phyloP scores from a whole-genome alignment of 2,888 invertebrate genomes.

The Netelia inedita region DNA sequence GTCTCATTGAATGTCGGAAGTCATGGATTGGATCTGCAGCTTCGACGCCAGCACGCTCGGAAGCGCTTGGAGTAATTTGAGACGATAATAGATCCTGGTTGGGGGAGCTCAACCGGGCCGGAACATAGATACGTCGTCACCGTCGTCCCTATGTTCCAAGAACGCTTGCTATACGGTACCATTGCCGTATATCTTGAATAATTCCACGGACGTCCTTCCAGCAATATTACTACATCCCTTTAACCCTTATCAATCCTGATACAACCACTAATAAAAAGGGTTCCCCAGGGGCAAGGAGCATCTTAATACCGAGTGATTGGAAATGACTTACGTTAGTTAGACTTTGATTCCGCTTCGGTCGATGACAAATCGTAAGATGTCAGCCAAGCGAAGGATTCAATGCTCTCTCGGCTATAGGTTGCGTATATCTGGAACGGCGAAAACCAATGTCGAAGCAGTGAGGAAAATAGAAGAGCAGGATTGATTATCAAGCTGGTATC shows the following conservation, averaged over 20 bases:
- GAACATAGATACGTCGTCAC: constrained; percentile 61
- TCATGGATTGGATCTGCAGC: constrained; percentile 55
- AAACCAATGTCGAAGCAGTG: neutral
- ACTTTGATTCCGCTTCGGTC: neutral
- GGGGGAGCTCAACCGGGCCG: constrained; percentile 55
- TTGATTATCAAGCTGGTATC: constrained; percentile 11
- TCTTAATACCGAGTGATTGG: neutral
- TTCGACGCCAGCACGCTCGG: constrained; percentile 29
- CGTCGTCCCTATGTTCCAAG: constrained; percentile 48
- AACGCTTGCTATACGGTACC: constrained; percentile 11
- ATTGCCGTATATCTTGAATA: neutral
- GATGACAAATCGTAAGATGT: neutral
- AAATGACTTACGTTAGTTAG: neutral
- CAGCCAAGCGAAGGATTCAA: neutral
- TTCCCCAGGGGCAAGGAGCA: neutral
- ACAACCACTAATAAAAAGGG: neutral
- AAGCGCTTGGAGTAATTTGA: constrained; percentile 61
- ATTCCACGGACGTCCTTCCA: constrained; percentile 5
- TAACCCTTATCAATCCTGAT: neutral
- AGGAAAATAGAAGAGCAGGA: neutral
- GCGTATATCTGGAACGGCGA: neutral
- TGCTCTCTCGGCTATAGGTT: neutral
- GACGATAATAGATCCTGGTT: constrained; percentile 59
- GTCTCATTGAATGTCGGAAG: constrained; percentile 52
- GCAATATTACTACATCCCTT: neutral